A percentile compares a stretch with the other conserved stretches of the same genome.
Conservation (phyloP, 2,113 vertebrate genomes). For the Rhineura floridana region DNA sequence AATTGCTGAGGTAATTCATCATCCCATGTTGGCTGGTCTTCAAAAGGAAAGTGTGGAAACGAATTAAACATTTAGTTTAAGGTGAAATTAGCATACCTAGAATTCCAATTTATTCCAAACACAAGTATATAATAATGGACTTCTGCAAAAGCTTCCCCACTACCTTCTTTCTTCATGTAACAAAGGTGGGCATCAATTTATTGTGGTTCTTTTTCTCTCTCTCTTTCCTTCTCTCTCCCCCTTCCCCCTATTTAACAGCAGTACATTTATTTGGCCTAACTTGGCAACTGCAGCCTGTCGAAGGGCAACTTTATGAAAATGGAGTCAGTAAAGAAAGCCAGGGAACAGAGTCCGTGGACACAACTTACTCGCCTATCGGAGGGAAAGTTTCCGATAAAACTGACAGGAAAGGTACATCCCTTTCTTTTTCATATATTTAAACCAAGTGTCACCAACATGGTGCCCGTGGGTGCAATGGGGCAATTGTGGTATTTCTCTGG, state of each 20-base stretch:
- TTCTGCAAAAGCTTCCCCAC: constrained; percentile 64
- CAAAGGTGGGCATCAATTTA: constrained; percentile 67
- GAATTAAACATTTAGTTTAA: constrained; percentile 73
- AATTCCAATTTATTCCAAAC: constrained; percentile 62
- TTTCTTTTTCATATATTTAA: not conserved
- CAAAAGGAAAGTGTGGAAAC: constrained; percentile 67
- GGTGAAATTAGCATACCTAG: constrained; percentile 63
- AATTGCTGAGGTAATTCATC: constrained; percentile 66
- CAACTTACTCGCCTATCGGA: constrained; percentile 87
- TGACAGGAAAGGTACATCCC: constrained; percentile 82
- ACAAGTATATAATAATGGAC: constrained; percentile 58
- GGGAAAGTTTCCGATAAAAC: constrained; percentile 88
- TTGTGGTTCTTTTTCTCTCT: constrained; percentile 54
- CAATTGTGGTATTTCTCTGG: too few species aligned
- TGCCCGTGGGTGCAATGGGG: too few species aligned
- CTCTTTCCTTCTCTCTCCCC: too few species aligned
- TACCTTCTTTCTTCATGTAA: constrained; percentile 39
- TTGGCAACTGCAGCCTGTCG: constrained; percentile 94
- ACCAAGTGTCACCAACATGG: too few species aligned
- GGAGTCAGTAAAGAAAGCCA: constrained; percentile 90
- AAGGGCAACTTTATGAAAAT: constrained; percentile 95
- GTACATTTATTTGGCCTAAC: constrained; percentile 98
- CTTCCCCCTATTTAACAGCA: constrained; percentile 81
- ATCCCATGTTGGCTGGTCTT: constrained; percentile 57
- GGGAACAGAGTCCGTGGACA: constrained; percentile 82